Base-by-base conservation (phyloP, 2,113 vertebrate genomes). In the Colius striatus region DNA sequence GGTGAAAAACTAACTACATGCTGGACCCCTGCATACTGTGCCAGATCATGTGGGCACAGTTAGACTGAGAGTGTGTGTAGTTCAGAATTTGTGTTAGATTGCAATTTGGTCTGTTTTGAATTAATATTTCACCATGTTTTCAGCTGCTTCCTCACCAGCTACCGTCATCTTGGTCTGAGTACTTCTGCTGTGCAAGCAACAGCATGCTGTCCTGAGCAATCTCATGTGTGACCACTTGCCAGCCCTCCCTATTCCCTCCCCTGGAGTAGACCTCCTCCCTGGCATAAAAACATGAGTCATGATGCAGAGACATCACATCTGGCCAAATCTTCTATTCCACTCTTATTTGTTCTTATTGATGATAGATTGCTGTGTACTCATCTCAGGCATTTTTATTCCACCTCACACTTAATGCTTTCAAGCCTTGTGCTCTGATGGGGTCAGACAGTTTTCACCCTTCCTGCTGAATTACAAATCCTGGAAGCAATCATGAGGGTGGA, bases 1-100 rank as follows among this genome's bases (percentile, higher is more conserved):
- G 21, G 13, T 53, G 70, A 79, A 80, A 66, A 50, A 19, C 15
- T 14, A 34, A 12, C 27, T n/a, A 3, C 0, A 0, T 38, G 14
- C 32, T 60, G 68, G 19, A 55, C 51, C 10, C 54, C 79, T 62
- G 20, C 34, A 83, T 22, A 6, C 12, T 16, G 16, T 43, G 19
- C n/a, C 41, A 77, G 51, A 55, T 38, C 23, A 1, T 23, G 66
- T 2, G 2, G 61, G 11, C 19, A 8, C 57, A 9, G 10, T 32
- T 65, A 57, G 48, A 61, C 38, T 1, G 1, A 25, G 47, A 51
- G 13, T 0, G 2, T 23, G 29, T 1, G 1, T 47, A 8, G 50
- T 74, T 36, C 55, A 66, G 54, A 50, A 55, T 6, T 10, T 41
- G 29, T 21, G 11, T 10, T 66, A 54, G 30, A 50, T 29, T 75